Evolutionary conservation across 1,140 invertebrate species (phyloP).

Genomic region (Drosophila gunungcola): DNA sequence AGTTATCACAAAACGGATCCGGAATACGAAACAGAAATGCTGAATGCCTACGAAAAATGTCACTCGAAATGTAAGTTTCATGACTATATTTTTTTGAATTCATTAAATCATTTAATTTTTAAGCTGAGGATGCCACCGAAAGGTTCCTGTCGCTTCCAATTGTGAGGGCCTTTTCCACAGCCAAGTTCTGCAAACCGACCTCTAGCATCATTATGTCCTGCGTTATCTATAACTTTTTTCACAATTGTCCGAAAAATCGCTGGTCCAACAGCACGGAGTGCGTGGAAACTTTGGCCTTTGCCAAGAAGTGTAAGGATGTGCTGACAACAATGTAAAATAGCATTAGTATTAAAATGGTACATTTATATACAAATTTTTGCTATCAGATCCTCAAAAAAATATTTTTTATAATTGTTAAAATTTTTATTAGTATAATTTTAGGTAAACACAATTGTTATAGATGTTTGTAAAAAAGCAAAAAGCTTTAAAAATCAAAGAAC

Average conservation of each 20-base stretch:
- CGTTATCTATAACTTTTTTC: conserved; percentile 65
- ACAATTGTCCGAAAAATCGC: conserved; percentile 62
- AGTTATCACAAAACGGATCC: conserved; percentile 48
- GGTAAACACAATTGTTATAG: no score
- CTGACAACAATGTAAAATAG: conserved; percentile 64
- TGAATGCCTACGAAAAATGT: conserved; percentile 57
- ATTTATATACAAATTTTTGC: no score
- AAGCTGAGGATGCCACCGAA: conserved; percentile 50
- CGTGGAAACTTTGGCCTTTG: conserved; percentile 54
- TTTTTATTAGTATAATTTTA: no score
- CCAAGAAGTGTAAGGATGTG: conserved; percentile 67
- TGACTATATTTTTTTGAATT: not conserved
- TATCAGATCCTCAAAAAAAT: no score
- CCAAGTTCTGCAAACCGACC: conserved; percentile 51
- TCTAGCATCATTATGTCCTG: conserved; percentile 65
- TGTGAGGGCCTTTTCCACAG: conserved; percentile 22
- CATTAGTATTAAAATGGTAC: not conserved
- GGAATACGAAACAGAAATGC: conserved; percentile 69
- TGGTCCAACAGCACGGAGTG: conserved; percentile 72
- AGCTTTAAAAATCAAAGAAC: no score
- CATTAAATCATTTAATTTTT: not conserved
- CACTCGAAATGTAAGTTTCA: conserved; percentile 53
- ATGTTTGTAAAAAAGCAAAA: no score
- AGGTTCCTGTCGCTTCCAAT: conserved; percentile 52
- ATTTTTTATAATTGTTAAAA: no score